Conservation (phyloP, 2,888 invertebrate species). For the Acholoe squamosa region DNA sequence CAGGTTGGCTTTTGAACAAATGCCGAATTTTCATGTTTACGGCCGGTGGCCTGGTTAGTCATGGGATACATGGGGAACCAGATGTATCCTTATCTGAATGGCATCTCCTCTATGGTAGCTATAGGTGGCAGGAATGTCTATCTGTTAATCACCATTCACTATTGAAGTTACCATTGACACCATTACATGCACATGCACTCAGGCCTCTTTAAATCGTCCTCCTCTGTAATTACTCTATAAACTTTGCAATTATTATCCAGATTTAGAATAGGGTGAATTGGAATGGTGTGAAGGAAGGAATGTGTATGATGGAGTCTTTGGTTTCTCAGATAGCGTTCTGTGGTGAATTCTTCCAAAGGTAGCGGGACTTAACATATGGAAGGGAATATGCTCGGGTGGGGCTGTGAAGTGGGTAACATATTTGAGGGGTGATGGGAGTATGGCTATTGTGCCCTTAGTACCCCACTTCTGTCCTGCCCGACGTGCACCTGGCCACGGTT, state of each 20-base stretch:
- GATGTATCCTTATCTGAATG: not conserved
- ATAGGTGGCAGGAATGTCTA: too few relatives aligned
- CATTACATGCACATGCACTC: too few relatives aligned
- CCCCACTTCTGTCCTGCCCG: not conserved
- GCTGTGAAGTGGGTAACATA: not conserved
- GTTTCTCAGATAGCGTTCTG: too few relatives aligned
- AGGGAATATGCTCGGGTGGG: not conserved
- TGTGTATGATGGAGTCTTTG: too few relatives aligned
- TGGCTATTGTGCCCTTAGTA: not conserved
- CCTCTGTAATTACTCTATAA: too few relatives aligned
- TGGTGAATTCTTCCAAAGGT: not conserved
- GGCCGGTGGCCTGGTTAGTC: not conserved
- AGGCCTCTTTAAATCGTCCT: too few relatives aligned
- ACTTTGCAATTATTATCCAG: too few relatives aligned
- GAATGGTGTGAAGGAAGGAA: too few relatives aligned
- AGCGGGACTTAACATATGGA: not conserved
- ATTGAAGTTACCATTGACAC: too few relatives aligned
- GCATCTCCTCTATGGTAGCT: not conserved
- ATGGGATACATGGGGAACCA: not conserved
- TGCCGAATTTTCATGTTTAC: not conserved
- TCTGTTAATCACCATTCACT: too few relatives aligned
- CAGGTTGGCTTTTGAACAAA: conserved; percentile 39
- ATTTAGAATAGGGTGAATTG: too few relatives aligned
- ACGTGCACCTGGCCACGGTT: not conserved
- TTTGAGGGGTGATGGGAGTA: not conserved